Conservation (phyloP, 1,140 invertebrate genomes). For the Tyrophagus putrescentiae region DNA sequence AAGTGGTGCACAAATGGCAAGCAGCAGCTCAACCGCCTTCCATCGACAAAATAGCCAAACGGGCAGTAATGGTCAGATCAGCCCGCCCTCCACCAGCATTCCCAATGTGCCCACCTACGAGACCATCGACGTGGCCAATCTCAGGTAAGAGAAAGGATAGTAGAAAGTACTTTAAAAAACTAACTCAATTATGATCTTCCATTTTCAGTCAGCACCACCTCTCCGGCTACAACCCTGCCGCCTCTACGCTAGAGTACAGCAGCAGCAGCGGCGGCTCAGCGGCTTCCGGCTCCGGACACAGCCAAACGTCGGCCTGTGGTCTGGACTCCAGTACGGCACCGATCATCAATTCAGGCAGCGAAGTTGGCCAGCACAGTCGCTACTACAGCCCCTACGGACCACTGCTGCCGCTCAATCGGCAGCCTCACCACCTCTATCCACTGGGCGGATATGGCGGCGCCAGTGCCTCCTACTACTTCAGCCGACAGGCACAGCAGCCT, state of each 20-base stretch:
- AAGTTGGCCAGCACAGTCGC: not conserved
- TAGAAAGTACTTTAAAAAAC: not conserved
- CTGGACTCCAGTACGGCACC: constrained; percentile 9
- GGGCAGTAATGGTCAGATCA: too few relatives aligned
- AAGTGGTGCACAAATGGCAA: too few relatives aligned
- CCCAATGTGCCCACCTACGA: constrained; percentile 9
- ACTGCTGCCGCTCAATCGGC: too few relatives aligned
- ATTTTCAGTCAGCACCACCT: not conserved
- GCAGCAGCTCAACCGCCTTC: too few relatives aligned
- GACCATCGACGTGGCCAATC: constrained; percentile 7
- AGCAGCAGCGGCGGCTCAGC: not conserved
- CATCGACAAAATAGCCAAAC: too few relatives aligned
- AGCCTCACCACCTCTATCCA: too few relatives aligned
- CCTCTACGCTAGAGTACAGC: not conserved
- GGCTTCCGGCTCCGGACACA: not conserved
- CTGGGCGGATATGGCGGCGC: not conserved
- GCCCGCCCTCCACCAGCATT: not conserved
- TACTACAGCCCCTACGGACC: constrained; percentile 6
- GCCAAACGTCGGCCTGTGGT: not conserved
- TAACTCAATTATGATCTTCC: not conserved
- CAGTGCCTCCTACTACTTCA: not conserved
- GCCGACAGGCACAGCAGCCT: not conserved
- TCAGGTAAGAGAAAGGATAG: not conserved
- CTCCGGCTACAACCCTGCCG: not conserved
- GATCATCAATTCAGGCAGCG: not conserved